phyloP scores from a whole-genome alignment of 2,113 vertebrate genomes.

The Ahaetulla prasina region DNA sequence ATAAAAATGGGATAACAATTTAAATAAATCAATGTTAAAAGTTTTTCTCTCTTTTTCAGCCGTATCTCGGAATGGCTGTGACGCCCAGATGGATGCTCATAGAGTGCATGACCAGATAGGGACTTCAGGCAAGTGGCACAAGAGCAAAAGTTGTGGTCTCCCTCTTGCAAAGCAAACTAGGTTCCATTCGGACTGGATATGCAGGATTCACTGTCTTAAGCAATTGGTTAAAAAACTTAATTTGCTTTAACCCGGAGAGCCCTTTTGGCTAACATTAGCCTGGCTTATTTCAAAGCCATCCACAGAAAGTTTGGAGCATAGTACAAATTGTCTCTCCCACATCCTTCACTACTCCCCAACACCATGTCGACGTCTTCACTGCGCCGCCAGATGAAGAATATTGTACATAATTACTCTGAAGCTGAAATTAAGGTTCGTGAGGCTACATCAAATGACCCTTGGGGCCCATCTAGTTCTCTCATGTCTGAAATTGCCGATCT shows the following conservation, averaged over 20 bases:
- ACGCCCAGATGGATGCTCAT: neutral
- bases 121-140: neutral
- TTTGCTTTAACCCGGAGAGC: neutral
- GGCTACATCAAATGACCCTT: slow-evolving; percentile 95
- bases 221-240: neutral
- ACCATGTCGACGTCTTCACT: slow-evolving; percentile 91
- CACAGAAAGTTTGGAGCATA: neutral
- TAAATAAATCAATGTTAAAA: neutral
- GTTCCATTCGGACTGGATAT: neutral
- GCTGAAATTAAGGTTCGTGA: slow-evolving; percentile 96
- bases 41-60: neutral
- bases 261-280: neutral
- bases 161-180: neutral
- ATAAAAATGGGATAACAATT: neutral
- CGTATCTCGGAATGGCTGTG: neutral
- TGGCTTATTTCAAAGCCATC: neutral
- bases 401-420: slow-evolving; percentile 95
- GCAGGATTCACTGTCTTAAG: neutral
- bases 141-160: neutral
- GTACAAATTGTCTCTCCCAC: neutral
- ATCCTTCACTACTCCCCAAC: neutral
- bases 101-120: neutral
- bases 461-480: slow-evolving; percentile 88
- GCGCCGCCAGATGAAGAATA: slow-evolving; percentile 94
- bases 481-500: slow-evolving; percentile 92